Evolutionary conservation across 2,888 invertebrate genomes (phyloP).

Genomic region (Aleiodes alternator): DNA sequence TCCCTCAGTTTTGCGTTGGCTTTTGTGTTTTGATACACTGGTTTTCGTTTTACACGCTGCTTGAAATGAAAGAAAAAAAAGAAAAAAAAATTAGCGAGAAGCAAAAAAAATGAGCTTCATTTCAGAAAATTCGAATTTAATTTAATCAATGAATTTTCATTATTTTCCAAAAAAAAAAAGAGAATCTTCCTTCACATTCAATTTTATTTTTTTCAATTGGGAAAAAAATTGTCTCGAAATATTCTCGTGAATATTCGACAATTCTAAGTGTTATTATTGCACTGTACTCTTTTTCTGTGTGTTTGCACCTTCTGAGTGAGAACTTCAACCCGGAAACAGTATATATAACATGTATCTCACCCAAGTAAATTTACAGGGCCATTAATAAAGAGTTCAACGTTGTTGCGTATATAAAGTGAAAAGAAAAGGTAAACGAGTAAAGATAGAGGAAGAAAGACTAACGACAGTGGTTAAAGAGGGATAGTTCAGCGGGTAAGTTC

Average conservation of each 20-base stretch:
- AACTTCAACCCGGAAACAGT: slow-evolving; percentile 27
- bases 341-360: slow-evolving; percentile 38
- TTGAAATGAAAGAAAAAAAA: background rate
- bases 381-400: slow-evolving; percentile 41
- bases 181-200: no score
- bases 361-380: slow-evolving; percentile 43
- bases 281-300: background rate
- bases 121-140: no score
- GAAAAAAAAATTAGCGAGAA: background rate
- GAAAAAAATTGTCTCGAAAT: background rate
- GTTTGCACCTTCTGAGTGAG: background rate
- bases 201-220: no score
- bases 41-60: background rate
- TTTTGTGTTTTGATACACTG: slow-evolving; percentile 18
- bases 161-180: no score
- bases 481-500: background rate
- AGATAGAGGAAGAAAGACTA: slow-evolving; percentile 18
- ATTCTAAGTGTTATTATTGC: background rate
- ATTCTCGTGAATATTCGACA: background rate
- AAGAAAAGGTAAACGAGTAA: slow-evolving; percentile 26
- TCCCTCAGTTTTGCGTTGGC: slow-evolving; percentile 27
- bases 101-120: no score
- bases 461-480: slow-evolving; percentile 18
- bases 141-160: no score
- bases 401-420: slow-evolving; percentile 30